phyloP scores from a whole-genome alignment of 2,113 vertebrate genomes.

The Trinectes maculatus region DNA sequence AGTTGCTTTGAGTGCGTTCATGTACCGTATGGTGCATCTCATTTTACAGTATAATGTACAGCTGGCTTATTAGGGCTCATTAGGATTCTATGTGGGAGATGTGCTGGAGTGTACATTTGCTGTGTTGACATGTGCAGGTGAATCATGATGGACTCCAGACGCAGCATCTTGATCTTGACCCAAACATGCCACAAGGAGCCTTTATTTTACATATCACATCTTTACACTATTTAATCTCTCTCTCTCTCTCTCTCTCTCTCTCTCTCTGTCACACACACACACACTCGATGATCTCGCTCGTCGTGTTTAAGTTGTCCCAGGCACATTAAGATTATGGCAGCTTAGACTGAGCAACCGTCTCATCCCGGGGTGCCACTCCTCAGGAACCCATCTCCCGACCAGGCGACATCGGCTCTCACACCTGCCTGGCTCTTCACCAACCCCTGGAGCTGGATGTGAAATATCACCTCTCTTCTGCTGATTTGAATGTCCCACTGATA shows the following conservation, averaged over 20 bases:
- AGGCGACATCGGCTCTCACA: constrained; percentile 14
- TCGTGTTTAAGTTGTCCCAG: constrained; percentile 61
- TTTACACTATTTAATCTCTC: too few relatives aligned
- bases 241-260: constrained; percentile 10
- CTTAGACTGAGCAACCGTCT: constrained; percentile 52
- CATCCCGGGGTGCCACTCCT: too few relatives aligned
- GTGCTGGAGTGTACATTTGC: constrained; percentile 5
- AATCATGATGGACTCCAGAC: constrained; percentile 17
- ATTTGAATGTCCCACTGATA: constrained; percentile 17
- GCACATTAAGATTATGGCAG: constrained; percentile 24
- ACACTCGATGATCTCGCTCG: constrained; percentile 58
- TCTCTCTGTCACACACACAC: constrained; percentile 9
- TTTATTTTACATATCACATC: too few relatives aligned
- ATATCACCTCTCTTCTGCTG: constrained; percentile 23
- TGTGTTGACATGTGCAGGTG: constrained; percentile 26
- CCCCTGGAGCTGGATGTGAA: constrained; percentile 20
- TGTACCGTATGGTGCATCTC: constrained; percentile 12
- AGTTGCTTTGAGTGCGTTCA: constrained; percentile 4
- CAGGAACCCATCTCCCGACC: constrained; percentile 33
- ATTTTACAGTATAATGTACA: constrained; percentile 21
- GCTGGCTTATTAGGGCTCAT: constrained; percentile 5
- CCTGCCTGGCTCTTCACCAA: constrained; percentile 9
- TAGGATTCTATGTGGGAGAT: constrained; percentile 20
- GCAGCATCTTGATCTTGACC: constrained; percentile 19
- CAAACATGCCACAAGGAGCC: too few relatives aligned